These are phyloP conservation scores for Ostrea edulis DNA, from an alignment of 1,140 invertebrate genomes.

Conservation along the genomic window DNA sequence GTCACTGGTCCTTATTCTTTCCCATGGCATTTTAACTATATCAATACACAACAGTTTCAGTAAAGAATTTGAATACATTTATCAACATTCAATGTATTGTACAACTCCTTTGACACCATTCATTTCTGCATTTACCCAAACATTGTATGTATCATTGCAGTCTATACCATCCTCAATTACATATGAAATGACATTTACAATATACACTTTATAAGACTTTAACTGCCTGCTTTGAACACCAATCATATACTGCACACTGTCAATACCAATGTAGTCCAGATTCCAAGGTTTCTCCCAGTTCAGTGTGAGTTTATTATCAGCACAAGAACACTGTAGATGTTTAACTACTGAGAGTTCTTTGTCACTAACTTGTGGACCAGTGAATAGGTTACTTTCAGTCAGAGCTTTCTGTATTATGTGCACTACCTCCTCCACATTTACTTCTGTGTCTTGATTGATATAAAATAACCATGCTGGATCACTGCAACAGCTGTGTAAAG, in stretches of 20 bases:
- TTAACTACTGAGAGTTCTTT: constrained; percentile 6
- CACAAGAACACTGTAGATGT: constrained; percentile 48
- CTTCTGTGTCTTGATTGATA: constrained; percentile 82
- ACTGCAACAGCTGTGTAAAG: constrained; percentile 80
- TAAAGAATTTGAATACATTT: background rate
- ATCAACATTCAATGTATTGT: background rate
- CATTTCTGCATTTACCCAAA: constrained; percentile 56
- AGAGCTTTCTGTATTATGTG: constrained; percentile 58
- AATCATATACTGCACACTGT: constrained; percentile 64
- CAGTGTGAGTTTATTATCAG: constrained; percentile 7
- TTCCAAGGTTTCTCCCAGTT: constrained; percentile 65
- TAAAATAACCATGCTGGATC: constrained; percentile 81
- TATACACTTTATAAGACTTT: constrained; percentile 31
- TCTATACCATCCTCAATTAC: constrained; percentile 21
- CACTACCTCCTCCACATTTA: constrained; percentile 75
- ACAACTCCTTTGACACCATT: background rate
- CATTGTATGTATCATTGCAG: constrained; percentile 38
- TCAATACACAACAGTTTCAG: no score
- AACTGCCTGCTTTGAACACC: constrained; percentile 52
- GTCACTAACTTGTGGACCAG: background rate
- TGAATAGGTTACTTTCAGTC: background rate
- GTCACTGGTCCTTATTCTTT: no score
- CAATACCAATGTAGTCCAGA: constrained; percentile 49
- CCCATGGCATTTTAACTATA: no score
- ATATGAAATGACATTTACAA: constrained; percentile 3